Percentiles rank a stretch among this genome's conserved stretches.
phyloP scores from a whole-genome alignment of 2,113 vertebrate genomes.

The Phalacrocorax brasilianus region DNA sequence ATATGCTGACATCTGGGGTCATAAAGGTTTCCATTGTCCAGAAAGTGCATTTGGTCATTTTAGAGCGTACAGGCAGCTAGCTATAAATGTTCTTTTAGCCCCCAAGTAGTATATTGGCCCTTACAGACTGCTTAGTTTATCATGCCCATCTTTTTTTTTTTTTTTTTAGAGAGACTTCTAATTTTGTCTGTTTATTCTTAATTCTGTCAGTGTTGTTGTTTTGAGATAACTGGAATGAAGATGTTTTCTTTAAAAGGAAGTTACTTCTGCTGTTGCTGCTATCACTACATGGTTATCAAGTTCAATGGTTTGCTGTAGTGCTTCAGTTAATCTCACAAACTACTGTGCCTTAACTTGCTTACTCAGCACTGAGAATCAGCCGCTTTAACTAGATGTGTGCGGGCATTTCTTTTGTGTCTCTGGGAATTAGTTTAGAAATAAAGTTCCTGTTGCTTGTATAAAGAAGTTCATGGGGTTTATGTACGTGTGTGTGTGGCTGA shows the following conservation, averaged over 20 bases:
- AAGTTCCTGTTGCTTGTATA: background rate
- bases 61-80: background rate
- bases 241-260: background rate
- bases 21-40: background rate
- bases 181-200: background rate
- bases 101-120: too few species aligned
- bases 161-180: background rate
- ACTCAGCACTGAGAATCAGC: background rate
- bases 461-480: background rate
- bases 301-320: background rate
- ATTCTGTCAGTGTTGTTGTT: background rate
- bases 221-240: background rate
- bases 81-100: background rate
- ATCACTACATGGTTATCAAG: rapidly evolving
- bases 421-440: background rate
- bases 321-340: too few species aligned
- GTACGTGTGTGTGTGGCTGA: background rate
- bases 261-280: background rate
- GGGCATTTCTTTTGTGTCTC: background rate
- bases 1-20: background rate
- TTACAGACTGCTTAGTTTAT: background rate
- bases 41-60: background rate
- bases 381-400: background rate
- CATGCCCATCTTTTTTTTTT: background rate
- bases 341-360: background rate